These are phyloP conservation scores for Periophthalmus magnuspinnatus DNA, from an alignment of 2,797 vertebrate genomes.

Conservation along the genomic window DNA sequence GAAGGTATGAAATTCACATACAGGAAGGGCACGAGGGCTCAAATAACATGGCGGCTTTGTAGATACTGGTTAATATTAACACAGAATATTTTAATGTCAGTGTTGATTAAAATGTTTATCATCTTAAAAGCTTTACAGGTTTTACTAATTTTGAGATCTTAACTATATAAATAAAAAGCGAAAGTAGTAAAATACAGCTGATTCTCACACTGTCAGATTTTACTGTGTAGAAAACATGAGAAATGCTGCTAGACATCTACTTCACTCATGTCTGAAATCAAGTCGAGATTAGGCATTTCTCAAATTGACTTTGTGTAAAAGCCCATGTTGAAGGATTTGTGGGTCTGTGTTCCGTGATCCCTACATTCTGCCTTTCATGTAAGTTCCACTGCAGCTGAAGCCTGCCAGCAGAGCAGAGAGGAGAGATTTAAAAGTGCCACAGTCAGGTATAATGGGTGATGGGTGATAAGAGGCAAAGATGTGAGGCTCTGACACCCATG, in stretches of 20 bases:
- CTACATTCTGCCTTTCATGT: conserved; percentile 44
- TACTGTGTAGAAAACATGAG: neutral
- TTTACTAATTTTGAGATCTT: too few relatives aligned
- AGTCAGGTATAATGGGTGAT: conserved; percentile 48
- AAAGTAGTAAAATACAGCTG: neutral
- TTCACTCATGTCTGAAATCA: conserved; percentile 24
- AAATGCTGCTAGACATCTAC: neutral
- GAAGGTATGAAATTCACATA: conserved; percentile 21
- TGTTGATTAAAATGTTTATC: neutral
- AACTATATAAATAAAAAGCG: too few relatives aligned
- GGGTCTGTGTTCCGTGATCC: conserved; percentile 34
- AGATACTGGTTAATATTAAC: neutral
- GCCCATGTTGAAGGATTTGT: conserved; percentile 24
- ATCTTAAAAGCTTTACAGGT: neutral
- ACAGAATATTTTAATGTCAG: neutral
- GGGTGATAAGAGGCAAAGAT: conserved; percentile 59
- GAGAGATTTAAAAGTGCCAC: conserved; percentile 48
- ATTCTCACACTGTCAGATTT: neutral
- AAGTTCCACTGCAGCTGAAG: conserved; percentile 38
- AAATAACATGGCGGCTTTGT: neutral
- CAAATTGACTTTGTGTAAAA: conserved; percentile 39
- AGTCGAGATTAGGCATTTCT: conserved; percentile 29
- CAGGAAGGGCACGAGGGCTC: neutral
- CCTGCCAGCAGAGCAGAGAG: conserved; percentile 33
- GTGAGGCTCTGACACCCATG: conserved; percentile 59